Evolutionary conservation across 2,113 vertebrate species (phyloP), one percentile per base, ranked within the genome.

Genomic region (Atlantisia rogersi): DNA sequence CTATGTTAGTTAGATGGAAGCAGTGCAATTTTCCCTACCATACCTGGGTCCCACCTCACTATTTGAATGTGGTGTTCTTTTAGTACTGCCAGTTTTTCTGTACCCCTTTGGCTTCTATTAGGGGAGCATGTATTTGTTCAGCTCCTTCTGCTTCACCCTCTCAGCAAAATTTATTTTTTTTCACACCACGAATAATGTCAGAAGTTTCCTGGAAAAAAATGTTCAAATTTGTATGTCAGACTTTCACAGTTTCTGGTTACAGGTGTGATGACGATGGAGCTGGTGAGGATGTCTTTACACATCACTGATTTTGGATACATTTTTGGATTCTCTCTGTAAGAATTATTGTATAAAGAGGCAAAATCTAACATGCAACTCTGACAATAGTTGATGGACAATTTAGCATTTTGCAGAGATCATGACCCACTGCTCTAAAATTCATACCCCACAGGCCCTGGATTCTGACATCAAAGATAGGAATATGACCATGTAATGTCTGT

Each of bases 1-100:
- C 11, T 29, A 10, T 0, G 0, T 67, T 8, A 17, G 25, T n/a
- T 46, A 59, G 17, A n/a, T 63, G 29, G 60, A 89, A 68, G 20
- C 26, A 32, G 9, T 65, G 50, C 17, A 39, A 8, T 48, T 20
- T 18, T 39, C 44, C 29, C 1, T 1, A 5, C 6, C 2, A 6
- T 21, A 11, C 32, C 39, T 42, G 12, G 14, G 64, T 12, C 48
- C 15, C 3, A 5, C 15, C 39, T 8, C 17, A 26, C 3, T 3
- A 63, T 63, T 35, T n/a, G 11, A 20, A 10, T 8, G 5, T 29
- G 12, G 1, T 78, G 11, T 4, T 62, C 12, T 74, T 77, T 44
- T 37, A n/a, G 55, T 20, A n/a, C 15, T 75, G 26, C 1, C 5
- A 28, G 3, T 58, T 78, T 65, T 55, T 35, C 50, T 70, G 15